Conservation (phyloP, 2,888 invertebrate species). For the Drosophila ustulata region DNA sequence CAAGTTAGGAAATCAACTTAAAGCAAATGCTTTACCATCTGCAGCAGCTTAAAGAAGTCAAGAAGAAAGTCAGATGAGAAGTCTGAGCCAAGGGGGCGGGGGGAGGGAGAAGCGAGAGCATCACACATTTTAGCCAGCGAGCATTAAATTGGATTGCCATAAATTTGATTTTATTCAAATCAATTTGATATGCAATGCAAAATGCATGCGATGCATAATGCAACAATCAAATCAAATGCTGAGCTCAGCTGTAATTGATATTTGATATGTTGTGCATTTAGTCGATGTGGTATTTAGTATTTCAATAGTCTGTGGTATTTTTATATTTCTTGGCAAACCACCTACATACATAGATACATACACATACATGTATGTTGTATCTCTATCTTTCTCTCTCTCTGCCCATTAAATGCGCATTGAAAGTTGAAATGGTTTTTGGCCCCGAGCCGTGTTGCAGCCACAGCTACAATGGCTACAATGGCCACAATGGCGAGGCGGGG, state of each 20-base stretch:
- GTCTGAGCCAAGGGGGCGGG: too few relatives aligned
- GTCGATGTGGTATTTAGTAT: constrained; percentile 9
- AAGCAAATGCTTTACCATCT: not conserved
- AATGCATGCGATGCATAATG: constrained; percentile 44
- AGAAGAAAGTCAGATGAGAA: not conserved
- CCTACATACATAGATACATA: not conserved
- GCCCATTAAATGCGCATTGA: constrained; percentile 55
- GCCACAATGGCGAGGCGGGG: not conserved
- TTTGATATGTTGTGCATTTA: constrained; percentile 38
- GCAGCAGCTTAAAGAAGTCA: not conserved
- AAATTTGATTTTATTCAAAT: constrained; percentile 39
- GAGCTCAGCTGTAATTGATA: constrained; percentile 48
- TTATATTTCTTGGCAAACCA: constrained; percentile 21
- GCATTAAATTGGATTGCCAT: constrained; percentile 32
- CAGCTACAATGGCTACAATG: not conserved
- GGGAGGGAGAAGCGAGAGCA: not conserved
- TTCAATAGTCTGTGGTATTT: constrained; percentile 11
- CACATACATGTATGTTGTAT: too few relatives aligned
- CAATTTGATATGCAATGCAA: constrained; percentile 36
- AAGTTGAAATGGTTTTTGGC: constrained; percentile 40
- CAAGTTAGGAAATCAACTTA: not conserved
- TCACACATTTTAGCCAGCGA: not conserved
- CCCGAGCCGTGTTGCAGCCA: constrained; percentile 6
- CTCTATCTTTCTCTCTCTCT: not conserved
- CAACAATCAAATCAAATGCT: constrained; percentile 56